A percentile compares a stretch with the other conserved stretches of the same genome.
Evolutionary conservation across 2,888 invertebrate species (phyloP).

Genomic region (Synergus gifuensis): DNA sequence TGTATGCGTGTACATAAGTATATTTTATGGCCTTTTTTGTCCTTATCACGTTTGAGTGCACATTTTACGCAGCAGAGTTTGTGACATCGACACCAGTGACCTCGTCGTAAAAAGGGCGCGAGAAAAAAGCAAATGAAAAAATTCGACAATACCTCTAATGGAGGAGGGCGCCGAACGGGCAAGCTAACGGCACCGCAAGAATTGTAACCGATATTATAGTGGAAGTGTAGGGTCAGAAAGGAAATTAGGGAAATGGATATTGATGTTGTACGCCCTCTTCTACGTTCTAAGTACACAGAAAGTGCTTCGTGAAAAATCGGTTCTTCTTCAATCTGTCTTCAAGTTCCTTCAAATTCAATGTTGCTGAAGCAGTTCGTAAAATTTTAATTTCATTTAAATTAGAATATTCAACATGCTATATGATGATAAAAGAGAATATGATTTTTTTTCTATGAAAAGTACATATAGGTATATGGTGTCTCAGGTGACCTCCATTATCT

Average conservation of each 20-base stretch:
- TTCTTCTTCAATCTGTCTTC: background rate
- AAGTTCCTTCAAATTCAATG: background rate
- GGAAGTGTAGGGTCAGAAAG: background rate
- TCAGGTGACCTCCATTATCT: background rate
- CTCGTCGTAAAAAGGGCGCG: background rate
- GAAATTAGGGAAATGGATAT: conserved; percentile 7
- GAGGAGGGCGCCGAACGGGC: background rate
- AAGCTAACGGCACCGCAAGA: background rate
- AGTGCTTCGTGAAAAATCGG: background rate
- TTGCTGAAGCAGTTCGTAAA: background rate
- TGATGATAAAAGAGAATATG: background rate
- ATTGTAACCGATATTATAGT: background rate
- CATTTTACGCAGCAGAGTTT: background rate
- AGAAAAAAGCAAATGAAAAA: background rate
- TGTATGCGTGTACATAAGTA: background rate
- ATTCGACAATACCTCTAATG: background rate
- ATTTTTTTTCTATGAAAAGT: background rate
- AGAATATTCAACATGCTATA: background rate
- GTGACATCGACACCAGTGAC: background rate
- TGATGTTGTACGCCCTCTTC: background rate
- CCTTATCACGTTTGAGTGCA: background rate
- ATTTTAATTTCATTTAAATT: background rate
- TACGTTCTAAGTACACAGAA: background rate
- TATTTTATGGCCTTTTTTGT: background rate
- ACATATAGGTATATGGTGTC: too few species aligned